These are phyloP conservation scores for Pipra filicauda DNA, from an alignment of 2,113 vertebrate genomes.

Conservation along the genomic window DNA sequence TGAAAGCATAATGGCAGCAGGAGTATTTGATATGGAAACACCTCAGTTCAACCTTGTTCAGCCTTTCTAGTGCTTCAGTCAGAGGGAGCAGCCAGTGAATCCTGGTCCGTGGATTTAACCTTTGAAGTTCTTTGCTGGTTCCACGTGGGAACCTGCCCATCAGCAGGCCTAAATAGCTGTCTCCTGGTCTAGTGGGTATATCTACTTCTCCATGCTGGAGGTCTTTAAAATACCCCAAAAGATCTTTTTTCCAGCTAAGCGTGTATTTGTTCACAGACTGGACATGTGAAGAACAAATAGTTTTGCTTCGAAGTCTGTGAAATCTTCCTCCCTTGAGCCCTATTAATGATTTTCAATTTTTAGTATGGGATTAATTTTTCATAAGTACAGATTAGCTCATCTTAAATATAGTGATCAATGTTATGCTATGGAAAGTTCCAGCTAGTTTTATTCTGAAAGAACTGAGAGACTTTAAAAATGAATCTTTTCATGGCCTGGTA, in stretches of 20 bases:
- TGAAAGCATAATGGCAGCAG: neutral
- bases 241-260: neutral
- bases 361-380: neutral
- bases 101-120: fast-evolving
- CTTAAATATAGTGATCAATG: neutral
- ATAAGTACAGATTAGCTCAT: neutral
- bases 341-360: neutral
- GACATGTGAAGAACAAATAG: neutral
- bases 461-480: neutral
- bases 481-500: neutral
- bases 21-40: neutral
- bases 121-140: neutral
- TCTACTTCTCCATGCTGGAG: neutral
- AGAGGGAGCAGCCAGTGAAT: neutral
- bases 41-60: neutral
- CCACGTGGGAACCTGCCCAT: fast-evolving
- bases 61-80: neutral
- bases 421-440: neutral
- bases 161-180: neutral
- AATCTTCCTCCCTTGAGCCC: neutral
- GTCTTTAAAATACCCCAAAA: neutral
- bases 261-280: neutral
- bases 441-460: neutral
- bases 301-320: neutral
- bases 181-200: neutral